Percentiles rank a stretch among this genome's conserved stretches.
These are phyloP conservation scores for Carabus problematicus DNA, from an alignment of 2,888 invertebrate species.

Conservation along the genomic window DNA sequence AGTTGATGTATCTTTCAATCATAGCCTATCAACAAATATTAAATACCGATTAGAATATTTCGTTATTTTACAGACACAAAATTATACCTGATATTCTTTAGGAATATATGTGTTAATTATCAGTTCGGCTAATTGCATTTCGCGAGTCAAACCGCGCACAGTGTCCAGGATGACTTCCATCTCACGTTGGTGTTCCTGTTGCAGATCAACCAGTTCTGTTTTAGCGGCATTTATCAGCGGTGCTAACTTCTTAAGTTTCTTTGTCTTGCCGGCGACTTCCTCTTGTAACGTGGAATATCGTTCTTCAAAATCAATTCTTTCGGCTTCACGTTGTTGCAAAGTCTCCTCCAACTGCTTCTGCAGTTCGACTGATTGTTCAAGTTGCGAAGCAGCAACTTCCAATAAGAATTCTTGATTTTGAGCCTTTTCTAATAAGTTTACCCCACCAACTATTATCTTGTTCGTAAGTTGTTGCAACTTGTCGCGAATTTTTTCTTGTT, in stretches of 20 bases:
- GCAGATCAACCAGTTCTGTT: constrained; percentile 84
- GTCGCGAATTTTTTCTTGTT: constrained; percentile 82
- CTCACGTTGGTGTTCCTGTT: constrained; percentile 95
- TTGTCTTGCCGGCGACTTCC: constrained; percentile 90
- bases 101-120: constrained; percentile 95
- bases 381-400: constrained; percentile 84
- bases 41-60: constrained; percentile 27
- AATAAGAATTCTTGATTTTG: constrained; percentile 90
- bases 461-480: constrained; percentile 91
- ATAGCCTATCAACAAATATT: constrained; percentile 68
- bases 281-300: constrained; percentile 94
- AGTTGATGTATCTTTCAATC: constrained; percentile 90
- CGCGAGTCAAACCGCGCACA: constrained; percentile 86
- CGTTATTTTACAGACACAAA: constrained; percentile 22
- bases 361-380: constrained; percentile 78
- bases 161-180: constrained; percentile 96
- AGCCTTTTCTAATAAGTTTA: constrained; percentile 96
- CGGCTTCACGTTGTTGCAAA: constrained; percentile 89
- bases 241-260: constrained; percentile 90
- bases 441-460: constrained; percentile 96
- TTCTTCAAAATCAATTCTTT: constrained; percentile 92
- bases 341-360: constrained; percentile 84
- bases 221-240: constrained; percentile 86
- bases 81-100: constrained; percentile 82
- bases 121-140: constrained; percentile 88